Conservation (phyloP, 1,140 invertebrate species). For the Rhopalosiphum padi region DNA sequence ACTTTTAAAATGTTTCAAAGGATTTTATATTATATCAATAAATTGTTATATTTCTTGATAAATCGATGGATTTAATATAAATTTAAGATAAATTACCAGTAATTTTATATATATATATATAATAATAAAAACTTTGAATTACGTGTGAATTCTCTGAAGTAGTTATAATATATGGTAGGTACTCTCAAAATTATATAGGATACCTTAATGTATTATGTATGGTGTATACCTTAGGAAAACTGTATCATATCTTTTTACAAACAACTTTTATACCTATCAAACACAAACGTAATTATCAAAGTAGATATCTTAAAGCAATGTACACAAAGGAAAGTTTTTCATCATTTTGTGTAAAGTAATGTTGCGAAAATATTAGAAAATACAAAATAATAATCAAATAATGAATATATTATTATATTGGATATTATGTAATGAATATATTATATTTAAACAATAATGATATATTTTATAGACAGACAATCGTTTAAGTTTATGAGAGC, state of each 20-base stretch:
- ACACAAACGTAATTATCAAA: neutral
- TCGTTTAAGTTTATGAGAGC: neutral
- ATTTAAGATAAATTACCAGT: neutral
- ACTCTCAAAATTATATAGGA: neutral
- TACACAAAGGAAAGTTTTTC: neutral
- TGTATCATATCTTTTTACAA: slow-evolving; percentile 1
- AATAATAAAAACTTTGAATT: neutral
- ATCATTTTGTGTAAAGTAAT: neutral
- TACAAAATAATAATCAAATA: neutral
- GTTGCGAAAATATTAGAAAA: neutral
- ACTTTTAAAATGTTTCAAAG: too few relatives aligned
- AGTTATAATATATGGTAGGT: neutral
- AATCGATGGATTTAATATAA: neutral
- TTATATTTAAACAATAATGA: neutral
- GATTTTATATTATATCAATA: neutral
- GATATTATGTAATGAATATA: too few relatives aligned
- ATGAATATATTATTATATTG: neutral
- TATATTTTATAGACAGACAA: neutral
- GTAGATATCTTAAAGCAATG: slow-evolving; percentile 22
- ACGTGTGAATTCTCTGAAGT: neutral
- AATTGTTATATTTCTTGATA: neutral
- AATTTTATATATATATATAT: neutral
- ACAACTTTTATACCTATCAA: neutral
- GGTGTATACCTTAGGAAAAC: neutral
- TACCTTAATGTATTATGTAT: slow-evolving; percentile 12